Evolutionary conservation across 2,888 invertebrate genomes (phyloP).

Genomic region (Acrobasis suavella): DNA sequence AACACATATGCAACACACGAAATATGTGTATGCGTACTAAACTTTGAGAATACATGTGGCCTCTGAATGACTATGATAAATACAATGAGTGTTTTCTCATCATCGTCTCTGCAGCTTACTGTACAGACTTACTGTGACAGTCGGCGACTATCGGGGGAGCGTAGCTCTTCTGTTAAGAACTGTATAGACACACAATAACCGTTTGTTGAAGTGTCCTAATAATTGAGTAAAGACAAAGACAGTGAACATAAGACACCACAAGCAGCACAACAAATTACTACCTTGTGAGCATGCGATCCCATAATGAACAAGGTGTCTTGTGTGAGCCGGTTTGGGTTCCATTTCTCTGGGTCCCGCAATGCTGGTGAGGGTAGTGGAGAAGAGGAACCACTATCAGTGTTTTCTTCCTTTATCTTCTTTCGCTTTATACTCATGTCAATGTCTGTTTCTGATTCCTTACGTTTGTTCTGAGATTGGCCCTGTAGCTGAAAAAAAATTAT

Average conservation of each 20-base stretch:
- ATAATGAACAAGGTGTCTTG: constrained; percentile 89
- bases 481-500: constrained; percentile 51
- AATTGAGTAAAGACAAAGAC: too few relatives aligned
- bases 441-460: constrained; percentile 86
- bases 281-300: constrained; percentile 89
- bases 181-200: too few relatives aligned
- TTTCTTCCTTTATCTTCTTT: constrained; percentile 70
- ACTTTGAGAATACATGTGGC: too few relatives aligned
- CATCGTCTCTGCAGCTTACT: too few relatives aligned
- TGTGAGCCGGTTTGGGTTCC: constrained; percentile 88
- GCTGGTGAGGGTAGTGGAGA: constrained; percentile 71
- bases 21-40: too few relatives aligned
- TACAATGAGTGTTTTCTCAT: too few relatives aligned
- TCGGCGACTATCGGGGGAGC: too few relatives aligned
- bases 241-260: background rate
- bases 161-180: too few relatives aligned
- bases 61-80: too few relatives aligned
- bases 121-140: too few relatives aligned
- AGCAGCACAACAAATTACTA: constrained; percentile 35
- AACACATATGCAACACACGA: too few relatives aligned
- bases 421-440: constrained; percentile 77
- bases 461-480: constrained; percentile 81
- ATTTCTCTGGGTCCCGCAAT: constrained; percentile 84
- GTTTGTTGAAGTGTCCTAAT: too few relatives aligned
- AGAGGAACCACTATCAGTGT: constrained; percentile 57